Conservation (phyloP, 2,113 vertebrate species). For the Tapirus terrestris region DNA sequence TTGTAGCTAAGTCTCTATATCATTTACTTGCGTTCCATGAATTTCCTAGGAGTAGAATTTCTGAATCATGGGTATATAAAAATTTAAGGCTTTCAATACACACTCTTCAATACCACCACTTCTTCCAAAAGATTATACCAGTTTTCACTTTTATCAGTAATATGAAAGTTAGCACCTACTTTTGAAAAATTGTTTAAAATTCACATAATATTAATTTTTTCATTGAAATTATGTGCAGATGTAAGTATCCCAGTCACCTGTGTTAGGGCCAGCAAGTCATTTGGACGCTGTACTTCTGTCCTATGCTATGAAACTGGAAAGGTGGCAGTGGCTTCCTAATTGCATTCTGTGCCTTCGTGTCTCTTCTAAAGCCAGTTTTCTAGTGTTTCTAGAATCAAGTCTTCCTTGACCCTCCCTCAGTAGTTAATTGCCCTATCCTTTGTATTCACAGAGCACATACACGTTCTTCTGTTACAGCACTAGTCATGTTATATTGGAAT, state of each 20-base stretch:
- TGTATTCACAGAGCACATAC: not conserved
- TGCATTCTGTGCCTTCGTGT: not conserved
- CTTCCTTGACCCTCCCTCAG: not conserved
- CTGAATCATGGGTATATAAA: not conserved
- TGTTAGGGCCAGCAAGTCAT: not conserved
- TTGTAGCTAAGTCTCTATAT: not conserved
- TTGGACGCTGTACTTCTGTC: not conserved
- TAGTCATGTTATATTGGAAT: not conserved
- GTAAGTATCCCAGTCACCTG: not conserved
- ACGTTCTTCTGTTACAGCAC: not conserved
- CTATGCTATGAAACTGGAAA: not conserved
- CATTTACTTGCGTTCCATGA: not conserved
- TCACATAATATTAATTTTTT: not conserved
- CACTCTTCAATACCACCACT: not conserved
- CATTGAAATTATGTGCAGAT: not conserved
- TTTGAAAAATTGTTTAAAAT: constrained; percentile 5
- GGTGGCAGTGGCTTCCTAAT: not conserved
- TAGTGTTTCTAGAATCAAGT: not conserved
- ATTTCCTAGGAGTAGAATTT: not conserved
- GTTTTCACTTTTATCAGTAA: not conserved
- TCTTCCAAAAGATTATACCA: not conserved
- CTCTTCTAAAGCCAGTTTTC: not conserved
- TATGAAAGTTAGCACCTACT: not conserved
- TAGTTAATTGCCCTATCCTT: not conserved
- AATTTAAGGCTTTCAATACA: not conserved